Conservation (phyloP, 64 coral and sea anemone species). For the Platygyra sinensis region DNA sequence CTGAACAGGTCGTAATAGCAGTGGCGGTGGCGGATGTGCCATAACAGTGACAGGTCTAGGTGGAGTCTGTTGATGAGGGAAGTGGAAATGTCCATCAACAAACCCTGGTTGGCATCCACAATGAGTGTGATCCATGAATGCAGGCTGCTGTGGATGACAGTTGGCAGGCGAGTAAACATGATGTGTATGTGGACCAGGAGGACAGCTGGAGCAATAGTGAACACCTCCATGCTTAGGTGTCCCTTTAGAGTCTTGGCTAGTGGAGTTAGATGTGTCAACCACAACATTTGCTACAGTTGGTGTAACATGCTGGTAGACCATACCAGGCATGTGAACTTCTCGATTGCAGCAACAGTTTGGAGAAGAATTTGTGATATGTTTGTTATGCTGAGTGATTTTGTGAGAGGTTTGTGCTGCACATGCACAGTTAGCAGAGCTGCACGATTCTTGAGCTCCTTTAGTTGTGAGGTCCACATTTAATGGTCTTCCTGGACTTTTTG, state of each 20-base stretch:
- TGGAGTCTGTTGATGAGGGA: slow-evolving; percentile 70
- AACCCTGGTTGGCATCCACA: slow-evolving; percentile 89
- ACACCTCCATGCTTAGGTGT: slow-evolving; percentile 44
- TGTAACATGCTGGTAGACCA: slow-evolving; percentile 73
- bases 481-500: slow-evolving; percentile 32
- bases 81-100: slow-evolving; percentile 85
- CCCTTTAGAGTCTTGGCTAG: slow-evolving; percentile 43
- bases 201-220: slow-evolving; percentile 82
- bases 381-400: slow-evolving; percentile 40
- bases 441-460: slow-evolving; percentile 36
- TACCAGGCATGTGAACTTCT: slow-evolving; percentile 61
- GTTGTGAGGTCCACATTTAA: slow-evolving; percentile 28
- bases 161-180: slow-evolving; percentile 78
- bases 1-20: slow-evolving; percentile 83
- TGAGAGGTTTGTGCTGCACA: slow-evolving; percentile 22
- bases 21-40: slow-evolving; percentile 74
- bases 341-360: slow-evolving; percentile 74
- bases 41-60: slow-evolving; percentile 81
- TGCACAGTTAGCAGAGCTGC: slow-evolving; percentile 25
- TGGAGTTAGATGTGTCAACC: slow-evolving; percentile 42
- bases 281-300: slow-evolving; percentile 52
- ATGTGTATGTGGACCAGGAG: slow-evolving; percentile 82
- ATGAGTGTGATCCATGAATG: slow-evolving; percentile 87
- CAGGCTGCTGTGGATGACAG: slow-evolving; percentile 73
- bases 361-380: slow-evolving; percentile 13